phyloP scores from a whole-genome alignment of 2,888 invertebrate genomes.

The Ornithoptera alexandrae region DNA sequence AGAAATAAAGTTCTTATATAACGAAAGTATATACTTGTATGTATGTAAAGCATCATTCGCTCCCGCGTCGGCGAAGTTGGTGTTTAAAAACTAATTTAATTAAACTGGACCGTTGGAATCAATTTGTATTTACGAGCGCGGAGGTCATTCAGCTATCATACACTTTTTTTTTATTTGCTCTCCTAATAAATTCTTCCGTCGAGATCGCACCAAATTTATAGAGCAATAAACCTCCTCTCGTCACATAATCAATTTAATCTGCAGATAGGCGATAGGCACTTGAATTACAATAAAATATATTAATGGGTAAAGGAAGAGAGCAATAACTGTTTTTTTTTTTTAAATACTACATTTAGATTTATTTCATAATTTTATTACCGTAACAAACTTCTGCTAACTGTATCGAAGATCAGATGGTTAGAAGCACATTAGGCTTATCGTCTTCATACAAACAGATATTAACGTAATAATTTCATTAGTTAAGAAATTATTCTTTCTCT shows the following conservation, averaged over 20 bases:
- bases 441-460: too few relatives aligned
- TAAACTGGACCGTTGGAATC: slow-evolving; percentile 37
- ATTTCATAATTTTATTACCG: too few relatives aligned
- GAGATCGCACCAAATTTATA: slow-evolving; percentile 55
- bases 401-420: too few relatives aligned
- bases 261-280: slow-evolving; percentile 40
- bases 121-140: slow-evolving; percentile 54
- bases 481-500: not conserved
- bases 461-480: too few relatives aligned
- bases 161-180: slow-evolving; percentile 52
- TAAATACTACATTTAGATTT: not conserved
- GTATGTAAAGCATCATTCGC: too few relatives aligned
- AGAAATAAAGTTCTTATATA: too few relatives aligned
- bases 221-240: slow-evolving; percentile 64
- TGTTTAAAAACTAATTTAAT: slow-evolving; percentile 21
- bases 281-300: slow-evolving; percentile 38
- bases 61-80: not conserved
- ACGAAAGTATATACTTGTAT: too few relatives aligned
- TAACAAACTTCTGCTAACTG: too few relatives aligned
- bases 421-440: too few relatives aligned
- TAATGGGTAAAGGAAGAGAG: slow-evolving; percentile 14
- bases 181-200: slow-evolving; percentile 62
- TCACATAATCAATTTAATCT: slow-evolving; percentile 71
- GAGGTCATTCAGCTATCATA: slow-evolving; percentile 39
- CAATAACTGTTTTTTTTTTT: slow-evolving; percentile 2